phyloP scores from a whole-genome alignment of 2,888 invertebrate species.

The Pristionchus arcanus region DNA sequence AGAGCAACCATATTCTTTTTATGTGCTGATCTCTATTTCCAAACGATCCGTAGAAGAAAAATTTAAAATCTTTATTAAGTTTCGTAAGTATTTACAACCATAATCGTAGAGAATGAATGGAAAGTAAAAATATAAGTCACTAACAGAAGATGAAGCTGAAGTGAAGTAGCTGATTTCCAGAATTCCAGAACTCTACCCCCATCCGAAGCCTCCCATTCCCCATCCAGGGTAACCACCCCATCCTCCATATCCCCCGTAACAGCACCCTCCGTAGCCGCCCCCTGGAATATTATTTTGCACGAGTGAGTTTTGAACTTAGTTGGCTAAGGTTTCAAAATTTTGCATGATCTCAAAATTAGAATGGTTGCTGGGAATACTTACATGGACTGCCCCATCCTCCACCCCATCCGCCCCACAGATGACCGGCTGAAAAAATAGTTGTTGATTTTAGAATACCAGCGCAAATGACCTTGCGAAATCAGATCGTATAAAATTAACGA shows the following conservation, averaged over 20 bases:
- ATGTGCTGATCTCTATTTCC: background rate
- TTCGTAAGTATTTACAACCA: too few relatives aligned
- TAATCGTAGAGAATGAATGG: too few relatives aligned
- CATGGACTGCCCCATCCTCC: background rate
- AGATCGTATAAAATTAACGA: background rate
- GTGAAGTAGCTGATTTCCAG: too few relatives aligned
- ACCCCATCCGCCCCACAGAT: background rate
- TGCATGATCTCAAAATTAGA: too few relatives aligned
- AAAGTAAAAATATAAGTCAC: too few relatives aligned
- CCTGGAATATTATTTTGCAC: background rate
- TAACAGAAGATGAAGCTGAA: too few relatives aligned
- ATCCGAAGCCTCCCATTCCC: background rate
- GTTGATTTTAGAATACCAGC: background rate
- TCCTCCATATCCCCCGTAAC: background rate
- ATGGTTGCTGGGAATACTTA: background rate
- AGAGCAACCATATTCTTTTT: background rate
- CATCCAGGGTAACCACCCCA: background rate
- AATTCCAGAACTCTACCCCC: background rate
- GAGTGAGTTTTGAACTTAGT: background rate
- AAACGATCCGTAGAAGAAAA: background rate
- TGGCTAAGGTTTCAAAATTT: background rate
- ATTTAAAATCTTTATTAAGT: too few relatives aligned
- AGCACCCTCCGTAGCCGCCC: background rate
- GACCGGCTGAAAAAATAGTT: background rate
- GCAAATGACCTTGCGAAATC: background rate